Evolutionary conservation across 1,140 invertebrate genomes (phyloP).

Genomic region (Atta cephalotes): DNA sequence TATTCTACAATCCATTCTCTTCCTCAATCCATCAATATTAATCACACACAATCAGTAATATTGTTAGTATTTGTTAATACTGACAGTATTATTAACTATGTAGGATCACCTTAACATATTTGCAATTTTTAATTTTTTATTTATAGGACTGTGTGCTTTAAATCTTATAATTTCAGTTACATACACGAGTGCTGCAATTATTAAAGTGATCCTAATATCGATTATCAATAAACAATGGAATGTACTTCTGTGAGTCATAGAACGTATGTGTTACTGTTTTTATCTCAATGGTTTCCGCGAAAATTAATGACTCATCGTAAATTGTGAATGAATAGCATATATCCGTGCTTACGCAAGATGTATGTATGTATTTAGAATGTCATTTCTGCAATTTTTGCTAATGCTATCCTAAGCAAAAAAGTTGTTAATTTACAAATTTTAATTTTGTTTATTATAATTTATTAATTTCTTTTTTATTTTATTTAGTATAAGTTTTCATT

Average conservation of each 20-base stretch:
- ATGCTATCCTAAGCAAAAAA: background rate
- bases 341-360: background rate
- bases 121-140: background rate
- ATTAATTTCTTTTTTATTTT: too few species aligned
- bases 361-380: background rate
- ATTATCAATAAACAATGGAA: background rate
- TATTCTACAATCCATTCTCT: too few species aligned
- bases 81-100: too few species aligned
- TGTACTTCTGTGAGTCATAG: background rate
- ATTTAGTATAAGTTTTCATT: too few species aligned
- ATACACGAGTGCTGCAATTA: background rate
- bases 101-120: background rate
- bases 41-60: too few species aligned
- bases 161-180: background rate
- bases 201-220: background rate
- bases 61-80: too few species aligned
- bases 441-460: background rate
- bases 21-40: too few species aligned
- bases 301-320: slow-evolving; percentile 62
- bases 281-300: background rate
- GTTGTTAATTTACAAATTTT: background rate
- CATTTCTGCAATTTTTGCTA: background rate
- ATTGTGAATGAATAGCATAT: slow-evolving; percentile 18
- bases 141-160: background rate
- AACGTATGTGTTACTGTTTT: slow-evolving; percentile 3